Evolutionary conservation across 2,888 invertebrate genomes (phyloP).

Genomic region (Tricholauxania praeusta): DNA sequence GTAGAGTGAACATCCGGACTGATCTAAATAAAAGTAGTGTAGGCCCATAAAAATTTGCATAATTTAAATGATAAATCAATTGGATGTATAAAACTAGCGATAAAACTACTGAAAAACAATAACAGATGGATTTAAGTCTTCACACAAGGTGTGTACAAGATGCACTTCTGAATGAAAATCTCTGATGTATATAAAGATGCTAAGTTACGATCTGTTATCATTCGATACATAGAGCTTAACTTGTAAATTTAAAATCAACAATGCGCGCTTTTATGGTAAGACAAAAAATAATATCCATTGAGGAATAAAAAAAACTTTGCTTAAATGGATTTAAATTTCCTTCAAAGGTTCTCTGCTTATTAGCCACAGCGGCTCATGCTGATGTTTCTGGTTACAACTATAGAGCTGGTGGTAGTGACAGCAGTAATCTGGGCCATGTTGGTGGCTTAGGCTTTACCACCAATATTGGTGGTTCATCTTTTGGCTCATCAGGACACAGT

Average conservation of each 20-base stretch:
- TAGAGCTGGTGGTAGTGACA: constrained; percentile 33
- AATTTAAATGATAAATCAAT: too few species aligned
- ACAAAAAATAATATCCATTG: not conserved
- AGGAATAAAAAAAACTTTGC: not conserved
- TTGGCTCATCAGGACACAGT: not conserved
- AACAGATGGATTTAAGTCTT: too few species aligned
- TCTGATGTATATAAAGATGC: too few species aligned
- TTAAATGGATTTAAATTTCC: constrained; percentile 40
- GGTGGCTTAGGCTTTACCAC: constrained; percentile 24
- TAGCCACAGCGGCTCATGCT: constrained; percentile 51
- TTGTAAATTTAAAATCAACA: constrained; percentile 9
- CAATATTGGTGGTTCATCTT: constrained; percentile 34
- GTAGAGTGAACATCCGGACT: too few species aligned
- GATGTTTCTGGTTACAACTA: constrained; percentile 54
- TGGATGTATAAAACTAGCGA: too few species aligned
- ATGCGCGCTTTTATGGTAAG: constrained; percentile 40
- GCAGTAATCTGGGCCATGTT: constrained; percentile 1
- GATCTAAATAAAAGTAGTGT: too few species aligned
- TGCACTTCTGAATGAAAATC: not conserved
- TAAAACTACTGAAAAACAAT: too few species aligned
- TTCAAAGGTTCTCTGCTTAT: constrained; percentile 32
- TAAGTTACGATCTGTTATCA: too few species aligned
- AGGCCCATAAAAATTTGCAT: too few species aligned
- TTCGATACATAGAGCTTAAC: too few species aligned
- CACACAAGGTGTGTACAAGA: too few species aligned